Evolutionary conservation across 1,140 invertebrate genomes (phyloP).

Genomic region (Pachypsylla venusta): DNA sequence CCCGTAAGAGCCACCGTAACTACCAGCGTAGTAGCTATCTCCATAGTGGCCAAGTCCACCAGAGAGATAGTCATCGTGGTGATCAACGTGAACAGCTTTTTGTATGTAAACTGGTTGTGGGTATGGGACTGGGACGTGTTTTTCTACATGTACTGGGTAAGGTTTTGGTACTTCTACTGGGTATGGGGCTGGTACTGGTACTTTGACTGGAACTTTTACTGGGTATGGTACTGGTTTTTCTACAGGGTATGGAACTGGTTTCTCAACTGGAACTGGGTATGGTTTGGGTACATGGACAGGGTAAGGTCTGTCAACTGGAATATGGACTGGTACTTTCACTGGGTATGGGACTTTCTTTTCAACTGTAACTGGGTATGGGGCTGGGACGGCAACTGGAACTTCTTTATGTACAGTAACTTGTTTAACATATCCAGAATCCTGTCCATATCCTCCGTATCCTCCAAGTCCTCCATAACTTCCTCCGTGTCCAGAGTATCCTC

Average conservation of each 20-base stretch:
- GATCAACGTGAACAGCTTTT: constrained; percentile 26
- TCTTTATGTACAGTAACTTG: neutral
- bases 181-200: constrained; percentile 39
- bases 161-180: constrained; percentile 36
- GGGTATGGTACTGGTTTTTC: constrained; percentile 40
- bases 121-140: constrained; percentile 46
- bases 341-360: constrained; percentile 47
- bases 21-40: too few species aligned
- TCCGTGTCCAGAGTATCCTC: neutral
- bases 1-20: too few species aligned
- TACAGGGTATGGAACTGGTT: constrained; percentile 52
- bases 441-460: neutral
- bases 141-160: constrained; percentile 34
- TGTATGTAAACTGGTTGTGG: constrained; percentile 39
- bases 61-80: too few species aligned
- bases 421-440: neutral
- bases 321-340: constrained; percentile 51
- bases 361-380: constrained; percentile 28
- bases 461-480: neutral
- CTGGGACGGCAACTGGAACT: neutral
- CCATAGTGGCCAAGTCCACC: too few species aligned
- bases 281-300: constrained; percentile 33
- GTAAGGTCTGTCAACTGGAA: constrained; percentile 43
- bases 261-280: constrained; percentile 39
- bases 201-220: constrained; percentile 42